Evolutionary conservation across 2,888 invertebrate species (phyloP).

Genomic region (Pherbina coryleti): DNA sequence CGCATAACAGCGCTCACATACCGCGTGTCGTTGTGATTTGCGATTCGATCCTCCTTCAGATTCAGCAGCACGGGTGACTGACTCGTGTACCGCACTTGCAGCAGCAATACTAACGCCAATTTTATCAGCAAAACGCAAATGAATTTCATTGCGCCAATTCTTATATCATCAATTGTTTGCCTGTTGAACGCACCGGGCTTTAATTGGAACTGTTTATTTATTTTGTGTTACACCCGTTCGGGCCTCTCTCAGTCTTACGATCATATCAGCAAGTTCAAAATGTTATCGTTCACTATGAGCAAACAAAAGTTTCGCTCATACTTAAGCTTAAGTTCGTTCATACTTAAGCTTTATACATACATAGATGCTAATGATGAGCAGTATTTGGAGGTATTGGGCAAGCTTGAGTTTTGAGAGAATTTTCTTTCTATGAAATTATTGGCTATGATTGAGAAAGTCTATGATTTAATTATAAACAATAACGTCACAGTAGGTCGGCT

Average conservation of each 20-base stretch:
- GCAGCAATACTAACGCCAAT: background rate
- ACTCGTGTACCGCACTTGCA: background rate
- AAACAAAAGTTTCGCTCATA: too few species aligned
- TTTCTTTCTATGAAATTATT: background rate
- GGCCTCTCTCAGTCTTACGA: background rate
- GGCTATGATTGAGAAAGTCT: background rate
- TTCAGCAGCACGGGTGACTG: slow-evolving; percentile 50
- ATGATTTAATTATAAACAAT: background rate
- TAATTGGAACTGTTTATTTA: slow-evolving; percentile 44
- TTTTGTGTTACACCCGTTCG: slow-evolving; percentile 1
- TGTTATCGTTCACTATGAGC: slow-evolving; percentile 44
- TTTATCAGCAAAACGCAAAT: background rate
- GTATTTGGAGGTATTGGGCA: too few species aligned
- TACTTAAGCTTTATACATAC: too few species aligned
- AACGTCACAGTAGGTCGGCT: background rate
- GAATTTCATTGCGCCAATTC: background rate
- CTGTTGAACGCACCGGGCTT: slow-evolving; percentile 45
- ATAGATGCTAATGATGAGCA: too few species aligned
- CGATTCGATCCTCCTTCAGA: slow-evolving; percentile 54
- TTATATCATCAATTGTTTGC: slow-evolving; percentile 2
- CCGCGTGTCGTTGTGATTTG: slow-evolving; percentile 55
- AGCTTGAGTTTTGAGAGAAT: too few species aligned
- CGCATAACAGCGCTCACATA: slow-evolving; percentile 61
- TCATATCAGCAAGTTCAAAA: slow-evolving; percentile 45
- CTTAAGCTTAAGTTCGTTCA: too few species aligned